Conservation (phyloP, 2,797 vertebrate genomes). For the Acropternis orthonyx region DNA sequence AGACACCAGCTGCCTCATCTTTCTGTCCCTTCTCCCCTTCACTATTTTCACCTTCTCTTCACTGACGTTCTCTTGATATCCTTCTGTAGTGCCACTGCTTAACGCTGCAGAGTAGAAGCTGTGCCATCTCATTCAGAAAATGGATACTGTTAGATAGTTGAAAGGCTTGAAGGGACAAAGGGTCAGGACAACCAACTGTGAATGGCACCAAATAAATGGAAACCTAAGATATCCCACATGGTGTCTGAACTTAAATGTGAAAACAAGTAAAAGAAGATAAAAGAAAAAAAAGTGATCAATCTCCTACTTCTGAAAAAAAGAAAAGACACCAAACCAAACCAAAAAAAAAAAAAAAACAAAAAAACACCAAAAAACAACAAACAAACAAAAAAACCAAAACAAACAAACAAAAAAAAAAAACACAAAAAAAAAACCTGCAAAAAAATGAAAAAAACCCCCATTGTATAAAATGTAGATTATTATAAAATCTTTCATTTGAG, state of each 20-base stretch:
- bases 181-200: background rate
- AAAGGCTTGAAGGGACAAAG: background rate
- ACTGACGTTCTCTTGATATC: background rate
- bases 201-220: background rate
- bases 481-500: background rate
- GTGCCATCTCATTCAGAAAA: background rate
- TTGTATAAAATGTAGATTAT: background rate
- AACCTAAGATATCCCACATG: background rate
- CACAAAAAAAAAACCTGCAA: background rate
- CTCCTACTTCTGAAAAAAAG: background rate
- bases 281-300: background rate
- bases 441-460: rapidly evolving
- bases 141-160: background rate
- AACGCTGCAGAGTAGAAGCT: background rate
- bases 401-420: background rate
- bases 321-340: no score
- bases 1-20: background rate
- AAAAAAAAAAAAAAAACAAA: no score
- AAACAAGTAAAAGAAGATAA: background rate
- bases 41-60: background rate
- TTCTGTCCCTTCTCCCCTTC: background rate
- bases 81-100: background rate
- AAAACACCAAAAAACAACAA: no score
- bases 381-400: no score
- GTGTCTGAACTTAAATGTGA: background rate